phyloP scores from a whole-genome alignment of 2,797 vertebrate genomes.

The Rhynchonycteris naso region DNA sequence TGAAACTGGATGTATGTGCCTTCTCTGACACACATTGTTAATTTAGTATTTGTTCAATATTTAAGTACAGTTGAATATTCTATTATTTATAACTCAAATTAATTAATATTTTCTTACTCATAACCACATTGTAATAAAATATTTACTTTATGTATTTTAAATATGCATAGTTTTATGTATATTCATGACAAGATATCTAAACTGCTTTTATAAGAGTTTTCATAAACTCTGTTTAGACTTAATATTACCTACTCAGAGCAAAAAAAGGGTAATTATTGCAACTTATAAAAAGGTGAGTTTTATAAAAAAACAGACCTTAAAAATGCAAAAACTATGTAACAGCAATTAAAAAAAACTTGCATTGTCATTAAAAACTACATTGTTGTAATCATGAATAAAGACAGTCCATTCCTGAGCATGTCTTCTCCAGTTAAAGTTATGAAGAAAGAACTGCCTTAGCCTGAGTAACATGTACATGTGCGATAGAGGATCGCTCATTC shows the following conservation, averaged over 20 bases:
- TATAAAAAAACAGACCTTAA: neutral
- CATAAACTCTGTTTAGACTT: neutral
- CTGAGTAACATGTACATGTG: neutral
- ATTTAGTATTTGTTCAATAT: neutral
- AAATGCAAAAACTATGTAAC: neutral
- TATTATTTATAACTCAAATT: neutral
- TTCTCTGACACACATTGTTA: neutral
- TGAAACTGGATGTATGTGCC: neutral
- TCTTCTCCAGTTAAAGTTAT: neutral
- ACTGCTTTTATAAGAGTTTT: neutral
- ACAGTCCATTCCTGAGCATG: neutral
- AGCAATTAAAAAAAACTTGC: neutral
- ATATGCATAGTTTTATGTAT: neutral
- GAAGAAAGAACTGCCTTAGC: neutral
- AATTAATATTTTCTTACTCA: neutral
- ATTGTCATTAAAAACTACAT: neutral
- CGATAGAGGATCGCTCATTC: neutral
- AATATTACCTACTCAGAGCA: neutral
- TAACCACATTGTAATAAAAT: neutral
- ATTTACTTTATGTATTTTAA: neutral
- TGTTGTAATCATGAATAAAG: neutral
- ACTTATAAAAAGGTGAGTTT: neutral
- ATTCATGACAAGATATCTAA: conserved; percentile 13
- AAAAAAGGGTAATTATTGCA: neutral
- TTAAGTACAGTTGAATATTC: neutral